Conservation (phyloP, 2,888 invertebrate genomes). For the Mythimna lalbum region DNA sequence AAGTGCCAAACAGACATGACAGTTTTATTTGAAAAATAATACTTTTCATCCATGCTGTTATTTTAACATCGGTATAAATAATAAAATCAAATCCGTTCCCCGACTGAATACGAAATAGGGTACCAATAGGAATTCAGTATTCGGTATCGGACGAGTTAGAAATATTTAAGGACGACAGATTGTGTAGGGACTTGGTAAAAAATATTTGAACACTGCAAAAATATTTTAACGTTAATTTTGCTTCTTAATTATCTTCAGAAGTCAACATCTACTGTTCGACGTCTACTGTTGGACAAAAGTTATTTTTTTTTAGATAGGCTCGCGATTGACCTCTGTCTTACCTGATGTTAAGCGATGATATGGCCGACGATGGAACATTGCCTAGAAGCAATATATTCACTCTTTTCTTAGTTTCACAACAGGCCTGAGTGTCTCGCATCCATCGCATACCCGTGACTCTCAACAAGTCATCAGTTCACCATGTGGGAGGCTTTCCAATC, state of each 20-base stretch:
- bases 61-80: slow-evolving; percentile 61
- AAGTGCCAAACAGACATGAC: background rate
- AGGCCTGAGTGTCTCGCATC: too few species aligned
- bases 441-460: too few species aligned
- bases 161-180: slow-evolving; percentile 41
- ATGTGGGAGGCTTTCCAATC: too few species aligned
- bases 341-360: too few species aligned
- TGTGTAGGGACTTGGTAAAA: slow-evolving; percentile 51
- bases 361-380: too few species aligned
- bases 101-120: slow-evolving; percentile 69
- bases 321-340: too few species aligned
- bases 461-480: too few species aligned
- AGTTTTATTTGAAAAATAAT: slow-evolving; percentile 4
- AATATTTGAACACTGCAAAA: background rate
- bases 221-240: background rate
- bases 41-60: slow-evolving; percentile 45
- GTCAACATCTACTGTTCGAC: too few species aligned
- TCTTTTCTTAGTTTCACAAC: too few species aligned
- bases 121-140: slow-evolving; percentile 69
- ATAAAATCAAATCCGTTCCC: slow-evolving; percentile 62
- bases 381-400: too few species aligned
- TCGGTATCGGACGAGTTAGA: slow-evolving; percentile 60
- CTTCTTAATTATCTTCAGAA: background rate
- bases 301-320: too few species aligned
- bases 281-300: too few species aligned